Evolutionary conservation across 2,797 vertebrate genomes (phyloP).

Genomic region (Dipus sagitta): DNA sequence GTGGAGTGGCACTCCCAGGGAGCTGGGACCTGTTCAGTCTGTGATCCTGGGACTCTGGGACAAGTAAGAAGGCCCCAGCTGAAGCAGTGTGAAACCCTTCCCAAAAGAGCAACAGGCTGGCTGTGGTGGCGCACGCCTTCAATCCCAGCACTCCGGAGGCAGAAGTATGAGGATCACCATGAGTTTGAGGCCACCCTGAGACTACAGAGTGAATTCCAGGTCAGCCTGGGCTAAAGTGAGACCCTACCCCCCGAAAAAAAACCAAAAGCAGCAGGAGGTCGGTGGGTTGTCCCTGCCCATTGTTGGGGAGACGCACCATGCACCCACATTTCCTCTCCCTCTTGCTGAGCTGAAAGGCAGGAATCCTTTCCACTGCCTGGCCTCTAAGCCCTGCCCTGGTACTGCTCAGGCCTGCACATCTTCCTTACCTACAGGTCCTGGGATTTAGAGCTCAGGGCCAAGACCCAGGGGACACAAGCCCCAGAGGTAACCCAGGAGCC

Average conservation of each 20-base stretch:
- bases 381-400: background rate
- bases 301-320: background rate
- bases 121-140: no score
- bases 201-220: no score
- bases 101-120: background rate
- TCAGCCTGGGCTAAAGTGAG: no score
- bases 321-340: background rate
- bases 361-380: background rate
- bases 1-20: background rate
- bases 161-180: no score
- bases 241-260: no score
- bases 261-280: background rate
- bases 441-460: background rate
- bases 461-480: background rate
- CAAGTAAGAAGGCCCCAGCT: background rate
- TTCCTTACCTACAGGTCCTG: background rate
- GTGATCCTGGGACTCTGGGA: background rate
- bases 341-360: background rate
- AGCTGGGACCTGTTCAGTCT: background rate
- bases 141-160: no score
- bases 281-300: background rate
- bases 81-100: background rate
- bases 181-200: no score
- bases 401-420: background rate
- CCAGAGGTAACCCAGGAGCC: background rate